These are phyloP conservation scores for Odontamblyopus rebecca DNA, from an alignment of 2,797 vertebrate genomes.

Conservation along the genomic window DNA sequence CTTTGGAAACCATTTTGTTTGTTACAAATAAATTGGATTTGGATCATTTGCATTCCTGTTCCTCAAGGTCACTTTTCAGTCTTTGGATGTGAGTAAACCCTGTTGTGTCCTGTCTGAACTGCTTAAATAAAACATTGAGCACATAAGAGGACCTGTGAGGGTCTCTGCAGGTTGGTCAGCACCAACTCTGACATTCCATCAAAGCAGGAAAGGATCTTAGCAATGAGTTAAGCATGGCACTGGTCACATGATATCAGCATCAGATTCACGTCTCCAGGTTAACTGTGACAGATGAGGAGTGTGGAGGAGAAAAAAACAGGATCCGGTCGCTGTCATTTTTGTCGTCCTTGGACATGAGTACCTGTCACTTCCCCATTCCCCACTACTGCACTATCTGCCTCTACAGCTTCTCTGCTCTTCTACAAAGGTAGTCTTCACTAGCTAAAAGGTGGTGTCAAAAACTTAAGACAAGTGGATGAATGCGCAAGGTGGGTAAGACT, in stretches of 20 bases:
- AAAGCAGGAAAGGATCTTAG: slow-evolving; percentile 63
- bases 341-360: slow-evolving; percentile 64
- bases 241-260: slow-evolving; percentile 77
- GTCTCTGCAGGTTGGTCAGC: slow-evolving; percentile 55
- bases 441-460: slow-evolving; percentile 32
- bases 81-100: slow-evolving; percentile 5
- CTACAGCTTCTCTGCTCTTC: slow-evolving; percentile 25
- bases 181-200: slow-evolving; percentile 55
- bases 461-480: slow-evolving; percentile 19
- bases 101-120: slow-evolving; percentile 29
- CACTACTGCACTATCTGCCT: slow-evolving; percentile 53
- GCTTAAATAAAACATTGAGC: slow-evolving; percentile 28
- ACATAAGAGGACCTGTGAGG: slow-evolving; percentile 27
- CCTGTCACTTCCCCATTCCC: slow-evolving; percentile 69
- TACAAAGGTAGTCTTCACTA: slow-evolving; percentile 32
- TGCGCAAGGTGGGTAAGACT: not conserved
- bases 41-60: slow-evolving; percentile 2
- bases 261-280: slow-evolving; percentile 76
- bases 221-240: slow-evolving; percentile 68
- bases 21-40: too few relatives aligned
- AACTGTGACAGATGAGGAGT: slow-evolving; percentile 69
- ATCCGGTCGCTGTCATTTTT: slow-evolving; percentile 67
- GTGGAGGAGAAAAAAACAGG: slow-evolving; percentile 54
- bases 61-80: slow-evolving; percentile 8
- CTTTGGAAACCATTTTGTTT: too few relatives aligned